Conservation (phyloP, 2,113 vertebrate species). For the Chionomys nivalis region DNA sequence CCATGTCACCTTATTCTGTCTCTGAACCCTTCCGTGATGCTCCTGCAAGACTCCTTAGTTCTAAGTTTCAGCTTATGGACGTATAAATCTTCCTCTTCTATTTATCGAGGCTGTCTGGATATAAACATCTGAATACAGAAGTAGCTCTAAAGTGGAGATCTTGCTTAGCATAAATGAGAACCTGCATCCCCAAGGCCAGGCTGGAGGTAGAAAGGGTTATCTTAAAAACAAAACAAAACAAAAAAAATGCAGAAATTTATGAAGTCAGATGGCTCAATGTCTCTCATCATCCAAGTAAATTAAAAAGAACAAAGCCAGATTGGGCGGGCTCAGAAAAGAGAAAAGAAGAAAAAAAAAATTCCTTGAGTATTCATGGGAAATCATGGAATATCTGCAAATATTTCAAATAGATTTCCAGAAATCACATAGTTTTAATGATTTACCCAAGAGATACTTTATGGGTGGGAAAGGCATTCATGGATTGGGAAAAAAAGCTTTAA, state of each 20-base stretch:
- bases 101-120: neutral
- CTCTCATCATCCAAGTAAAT: constrained; percentile 2
- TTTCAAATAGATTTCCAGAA: constrained; percentile 1
- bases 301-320: neutral
- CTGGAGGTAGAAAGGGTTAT: neutral
- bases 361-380: neutral
- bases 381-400: neutral
- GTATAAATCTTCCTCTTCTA: neutral
- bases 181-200: no score
- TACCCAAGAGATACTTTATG: neutral
- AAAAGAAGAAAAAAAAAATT: neutral
- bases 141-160: neutral
- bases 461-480: neutral
- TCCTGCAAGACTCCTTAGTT: neutral
- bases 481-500: neutral
- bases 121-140: neutral
- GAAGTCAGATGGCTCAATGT: neutral
- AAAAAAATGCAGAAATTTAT: neutral
- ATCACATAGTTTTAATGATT: neutral
- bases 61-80: neutral
- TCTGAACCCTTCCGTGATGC: neutral
- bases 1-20: neutral
- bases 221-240: neutral
- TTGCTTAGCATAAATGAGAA: neutral
- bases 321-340: neutral